Evolutionary conservation across 2,888 invertebrate species (phyloP).

Genomic region (Myopa testacea): DNA sequence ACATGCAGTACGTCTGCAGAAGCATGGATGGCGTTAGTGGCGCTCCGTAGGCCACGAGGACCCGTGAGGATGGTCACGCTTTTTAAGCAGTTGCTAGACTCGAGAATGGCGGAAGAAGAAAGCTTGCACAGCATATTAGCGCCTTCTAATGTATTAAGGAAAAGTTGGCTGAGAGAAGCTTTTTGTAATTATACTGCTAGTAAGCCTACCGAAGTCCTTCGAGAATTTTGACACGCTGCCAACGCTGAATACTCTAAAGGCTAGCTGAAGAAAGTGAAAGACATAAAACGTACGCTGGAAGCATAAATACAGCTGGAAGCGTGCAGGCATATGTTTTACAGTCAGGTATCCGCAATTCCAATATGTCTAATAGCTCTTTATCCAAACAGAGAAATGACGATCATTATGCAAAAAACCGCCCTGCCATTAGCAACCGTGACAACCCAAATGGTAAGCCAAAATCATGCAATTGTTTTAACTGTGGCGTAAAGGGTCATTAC

Average conservation of each 20-base stretch:
- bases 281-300: background rate
- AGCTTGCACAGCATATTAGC: constrained; percentile 21
- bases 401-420: background rate
- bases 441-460: constrained; percentile 9
- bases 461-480: constrained; percentile 28
- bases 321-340: constrained; percentile 32
- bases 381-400: background rate
- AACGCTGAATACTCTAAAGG: constrained; percentile 30
- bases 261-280: constrained; percentile 36
- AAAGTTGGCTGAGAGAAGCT: constrained; percentile 43
- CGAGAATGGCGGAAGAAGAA: constrained; percentile 11
- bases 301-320: background rate
- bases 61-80: constrained; percentile 31
- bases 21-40: constrained; percentile 16
- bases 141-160: constrained; percentile 30
- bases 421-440: background rate
- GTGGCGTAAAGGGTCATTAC: constrained; percentile 26
- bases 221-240: constrained; percentile 40
- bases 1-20: background rate
- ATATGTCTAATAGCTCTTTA: background rate
- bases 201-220: constrained; percentile 37
- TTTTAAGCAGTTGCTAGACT: constrained; percentile 29
- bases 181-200: constrained; percentile 41
- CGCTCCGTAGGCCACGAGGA: constrained; percentile 14
- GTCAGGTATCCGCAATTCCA: background rate